Evolutionary conservation across 1,140 invertebrate genomes (phyloP).

Genomic region (Potamilus streckersoni): DNA sequence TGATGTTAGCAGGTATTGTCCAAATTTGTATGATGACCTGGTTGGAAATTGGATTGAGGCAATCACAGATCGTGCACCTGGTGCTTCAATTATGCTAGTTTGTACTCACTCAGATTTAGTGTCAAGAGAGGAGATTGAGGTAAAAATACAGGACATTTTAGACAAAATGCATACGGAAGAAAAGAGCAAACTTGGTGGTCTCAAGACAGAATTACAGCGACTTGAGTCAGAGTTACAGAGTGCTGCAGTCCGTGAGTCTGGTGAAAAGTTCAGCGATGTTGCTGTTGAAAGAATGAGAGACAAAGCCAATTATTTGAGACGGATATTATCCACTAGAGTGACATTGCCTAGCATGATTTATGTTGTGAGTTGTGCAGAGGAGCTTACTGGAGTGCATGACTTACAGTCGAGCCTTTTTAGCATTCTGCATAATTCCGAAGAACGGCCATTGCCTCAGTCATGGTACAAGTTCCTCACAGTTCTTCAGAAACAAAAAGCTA

Average conservation of each 20-base stretch:
- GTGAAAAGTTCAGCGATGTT: slow-evolving; percentile 51
- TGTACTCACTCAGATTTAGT: slow-evolving; percentile 61
- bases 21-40: slow-evolving; percentile 45
- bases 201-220: slow-evolving; percentile 35
- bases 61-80: slow-evolving; percentile 56
- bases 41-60: slow-evolving; percentile 62
- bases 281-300: slow-evolving; percentile 42
- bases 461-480: slow-evolving; percentile 56
- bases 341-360: slow-evolving; percentile 41
- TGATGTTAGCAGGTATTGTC: slow-evolving; percentile 55
- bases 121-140: slow-evolving; percentile 42
- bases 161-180: slow-evolving; percentile 51
- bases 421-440: slow-evolving; percentile 38
- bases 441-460: slow-evolving; percentile 44
- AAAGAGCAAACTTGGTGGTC: slow-evolving; percentile 36
- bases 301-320: slow-evolving; percentile 43
- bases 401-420: slow-evolving; percentile 31
- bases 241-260: slow-evolving; percentile 24
- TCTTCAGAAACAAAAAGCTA: slow-evolving; percentile 48
- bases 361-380: slow-evolving; percentile 59
- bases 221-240: slow-evolving; percentile 35
- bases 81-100: slow-evolving; percentile 51
- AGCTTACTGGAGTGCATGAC: slow-evolving; percentile 36
- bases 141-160: slow-evolving; percentile 43
- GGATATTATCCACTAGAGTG: slow-evolving; percentile 49